Evolutionary conservation across 2,888 invertebrate species (phyloP).

Genomic region (Drosophila buzzatii): DNA sequence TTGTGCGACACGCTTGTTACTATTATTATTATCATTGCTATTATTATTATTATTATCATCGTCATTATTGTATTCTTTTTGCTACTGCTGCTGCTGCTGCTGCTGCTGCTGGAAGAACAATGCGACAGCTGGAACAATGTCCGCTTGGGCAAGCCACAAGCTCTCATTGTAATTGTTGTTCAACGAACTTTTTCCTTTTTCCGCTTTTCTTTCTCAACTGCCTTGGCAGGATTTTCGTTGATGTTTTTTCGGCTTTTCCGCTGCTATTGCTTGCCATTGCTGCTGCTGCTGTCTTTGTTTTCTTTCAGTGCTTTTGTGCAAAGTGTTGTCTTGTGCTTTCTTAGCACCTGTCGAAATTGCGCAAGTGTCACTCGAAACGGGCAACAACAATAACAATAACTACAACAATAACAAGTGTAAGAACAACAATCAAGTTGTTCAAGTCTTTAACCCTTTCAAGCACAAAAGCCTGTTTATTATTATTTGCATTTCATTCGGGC

Average conservation of each 20-base stretch:
- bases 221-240: slow-evolving; percentile 9
- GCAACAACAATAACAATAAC: slow-evolving; percentile 34
- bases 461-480: slow-evolving; percentile 57
- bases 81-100: slow-evolving; percentile 9
- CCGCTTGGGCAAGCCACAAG: slow-evolving; percentile 12
- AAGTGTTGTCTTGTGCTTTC: slow-evolving; percentile 58
- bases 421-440: slow-evolving; percentile 35
- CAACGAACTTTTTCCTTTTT: slow-evolving; percentile 70
- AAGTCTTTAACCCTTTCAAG: slow-evolving; percentile 65
- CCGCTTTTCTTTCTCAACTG: slow-evolving; percentile 26
- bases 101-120: slow-evolving; percentile 38
- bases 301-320: slow-evolving; percentile 54
- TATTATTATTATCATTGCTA: slow-evolving; percentile 63
- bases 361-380: slow-evolving; percentile 69
- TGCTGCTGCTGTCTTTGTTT: slow-evolving; percentile 50
- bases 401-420: slow-evolving; percentile 33
- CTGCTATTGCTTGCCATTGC: slow-evolving; percentile 1
- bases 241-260: slow-evolving; percentile 19
- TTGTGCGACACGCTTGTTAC: slow-evolving; percentile 65
- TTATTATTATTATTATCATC: slow-evolving; percentile 64
- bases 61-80: slow-evolving; percentile 55
- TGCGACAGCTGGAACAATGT: slow-evolving; percentile 56
- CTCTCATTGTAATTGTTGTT: slow-evolving; percentile 75
- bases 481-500: slow-evolving; percentile 64
- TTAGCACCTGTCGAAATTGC: slow-evolving; percentile 75